A percentile compares a stretch with the other conserved stretches of the same genome.
Evolutionary conservation across 2,797 vertebrate genomes (phyloP).

Genomic region (Trachops cirrhosus): DNA sequence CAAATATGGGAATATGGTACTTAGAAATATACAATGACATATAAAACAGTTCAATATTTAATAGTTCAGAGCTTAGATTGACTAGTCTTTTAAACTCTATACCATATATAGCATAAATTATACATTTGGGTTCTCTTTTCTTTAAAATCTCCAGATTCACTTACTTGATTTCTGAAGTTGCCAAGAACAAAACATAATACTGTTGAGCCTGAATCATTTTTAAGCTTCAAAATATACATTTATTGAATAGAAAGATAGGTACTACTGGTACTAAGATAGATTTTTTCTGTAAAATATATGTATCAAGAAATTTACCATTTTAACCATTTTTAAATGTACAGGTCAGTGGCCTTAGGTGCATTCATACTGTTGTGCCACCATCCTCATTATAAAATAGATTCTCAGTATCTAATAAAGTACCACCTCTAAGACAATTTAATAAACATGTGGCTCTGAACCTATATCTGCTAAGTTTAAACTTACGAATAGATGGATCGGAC

Average conservation of each 20-base stretch:
- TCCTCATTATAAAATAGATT: slow-evolving; percentile 32
- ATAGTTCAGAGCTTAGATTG: not conserved
- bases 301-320: not conserved
- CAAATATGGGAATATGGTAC: not conserved
- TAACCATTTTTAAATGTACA: slow-evolving; percentile 42
- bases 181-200: slow-evolving; percentile 1
- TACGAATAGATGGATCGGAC: slow-evolving; percentile 99
- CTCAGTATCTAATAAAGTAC: slow-evolving; percentile 41
- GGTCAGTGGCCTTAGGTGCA: slow-evolving; percentile 25
- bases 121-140: slow-evolving; percentile 28
- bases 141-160: slow-evolving; percentile 43
- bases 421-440: slow-evolving; percentile 39
- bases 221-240: slow-evolving; percentile 37
- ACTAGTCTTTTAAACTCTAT: slow-evolving; percentile 14
- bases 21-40: not conserved
- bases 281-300: slow-evolving; percentile 2
- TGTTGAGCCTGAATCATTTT: not conserved
- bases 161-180: slow-evolving; percentile 35
- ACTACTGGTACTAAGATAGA: not conserved
- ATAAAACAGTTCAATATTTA: not conserved
- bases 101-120: not conserved
- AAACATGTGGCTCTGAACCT: slow-evolving; percentile 31
- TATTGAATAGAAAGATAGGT: slow-evolving; percentile 35
- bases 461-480: slow-evolving; percentile 80
- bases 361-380: not conserved